Evolutionary conservation across 2,113 vertebrate species (phyloP), one percentile per base, ranked within the genome.

Genomic region (Tetraodon nigroviridis): DNA sequence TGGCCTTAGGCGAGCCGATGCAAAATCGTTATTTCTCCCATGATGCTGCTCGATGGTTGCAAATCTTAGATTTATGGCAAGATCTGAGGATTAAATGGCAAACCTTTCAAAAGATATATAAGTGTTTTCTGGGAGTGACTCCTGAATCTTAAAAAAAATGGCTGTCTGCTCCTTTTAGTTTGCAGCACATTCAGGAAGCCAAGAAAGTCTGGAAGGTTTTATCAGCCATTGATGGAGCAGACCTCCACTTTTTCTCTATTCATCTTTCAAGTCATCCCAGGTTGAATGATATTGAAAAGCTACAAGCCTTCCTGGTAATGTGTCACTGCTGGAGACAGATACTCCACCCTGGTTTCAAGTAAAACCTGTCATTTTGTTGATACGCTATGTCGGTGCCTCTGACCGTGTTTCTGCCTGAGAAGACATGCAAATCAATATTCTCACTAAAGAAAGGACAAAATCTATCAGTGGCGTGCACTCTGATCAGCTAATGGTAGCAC

Each of bases 331-430:
- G 77, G 72, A 81, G 67, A 72, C 72, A 69, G 51, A 72, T 71
- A 56, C 62, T 71, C 67, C 71, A 69, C 14, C 58, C 61, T 71
- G 52, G 67, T 70, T 85, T 71, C 83, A 82, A 81, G 77, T 51
- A 63, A 69, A 32, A 61, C 56, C 66, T 79, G 71, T 76, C 76
- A 83, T 86, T 76, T 66, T 79, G 75, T 81, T 84, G 81, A 81
- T 75, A 81, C 64, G 76, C 61, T 58, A 65, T 71, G 59, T 61
- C 77, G 58, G 66, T 62, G 66, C 29, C 10, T 51, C 68, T 64
- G 56, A 71, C 54, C 46, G 55, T 55, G 66, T 49, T 48, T 37
- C 51, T 66, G 67, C 60, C 19, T 60, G 50, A 24, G 41, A 65
- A 67, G 56, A 73, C 57, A 56, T 62, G 50, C 18, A 55, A 61